These are phyloP conservation scores for Drosophila nigricruria DNA, from an alignment of 2,888 invertebrate genomes.

Conservation along the genomic window DNA sequence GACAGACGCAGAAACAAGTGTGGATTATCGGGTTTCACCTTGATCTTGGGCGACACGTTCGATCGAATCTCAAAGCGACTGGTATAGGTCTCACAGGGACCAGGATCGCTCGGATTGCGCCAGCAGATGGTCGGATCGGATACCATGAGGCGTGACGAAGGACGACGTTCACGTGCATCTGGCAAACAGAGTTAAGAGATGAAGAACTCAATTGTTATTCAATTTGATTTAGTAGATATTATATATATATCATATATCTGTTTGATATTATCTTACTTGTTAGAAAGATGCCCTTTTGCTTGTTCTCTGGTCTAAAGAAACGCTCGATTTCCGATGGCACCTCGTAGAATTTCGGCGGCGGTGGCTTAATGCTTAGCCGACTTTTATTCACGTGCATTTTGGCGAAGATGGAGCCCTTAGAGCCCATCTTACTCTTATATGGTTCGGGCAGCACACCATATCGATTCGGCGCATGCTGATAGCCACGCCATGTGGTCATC, in stretches of 20 bases:
- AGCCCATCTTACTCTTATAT: constrained; percentile 46
- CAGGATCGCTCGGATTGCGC: constrained; percentile 74
- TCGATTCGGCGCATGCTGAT: constrained; percentile 78
- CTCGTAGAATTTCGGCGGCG: constrained; percentile 57
- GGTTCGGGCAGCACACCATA: constrained; percentile 64
- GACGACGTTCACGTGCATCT: constrained; percentile 77
- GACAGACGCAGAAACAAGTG: constrained; percentile 65
- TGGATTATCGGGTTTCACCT: constrained; percentile 31
- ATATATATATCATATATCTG: neutral
- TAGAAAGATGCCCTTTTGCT: constrained; percentile 73
- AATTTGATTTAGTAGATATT: no score
- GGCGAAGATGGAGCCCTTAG: constrained; percentile 69
- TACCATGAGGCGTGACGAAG: constrained; percentile 71
- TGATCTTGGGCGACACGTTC: constrained; percentile 22
- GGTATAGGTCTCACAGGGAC: constrained; percentile 67
- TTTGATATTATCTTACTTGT: constrained; percentile 56
- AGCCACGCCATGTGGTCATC: constrained; percentile 52
- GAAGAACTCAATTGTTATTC: no score
- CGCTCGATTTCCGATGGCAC: constrained; percentile 53
- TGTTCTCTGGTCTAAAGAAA: constrained; percentile 52
- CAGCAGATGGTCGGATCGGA: constrained; percentile 59
- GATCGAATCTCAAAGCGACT: constrained; percentile 16
- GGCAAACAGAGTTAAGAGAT: neutral
- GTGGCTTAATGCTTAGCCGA: constrained; percentile 39
- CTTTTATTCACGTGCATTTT: constrained; percentile 53